A percentile compares a stretch with the other conserved stretches of the same genome.
phyloP scores from a whole-genome alignment of 2,888 invertebrate genomes.

The Machimus atricapillus region DNA sequence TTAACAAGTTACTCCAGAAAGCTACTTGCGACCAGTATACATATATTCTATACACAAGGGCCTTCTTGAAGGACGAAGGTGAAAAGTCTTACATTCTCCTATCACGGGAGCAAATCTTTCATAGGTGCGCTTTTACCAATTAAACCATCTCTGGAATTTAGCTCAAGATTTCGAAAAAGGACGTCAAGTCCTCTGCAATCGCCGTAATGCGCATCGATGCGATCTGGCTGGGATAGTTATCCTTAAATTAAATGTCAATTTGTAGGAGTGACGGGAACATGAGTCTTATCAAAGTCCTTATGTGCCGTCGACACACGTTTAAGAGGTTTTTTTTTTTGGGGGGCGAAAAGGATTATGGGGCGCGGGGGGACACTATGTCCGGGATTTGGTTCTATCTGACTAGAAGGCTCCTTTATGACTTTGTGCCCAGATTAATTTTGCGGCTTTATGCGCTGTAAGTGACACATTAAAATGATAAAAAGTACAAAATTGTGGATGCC shows the following conservation, averaged over 20 bases:
- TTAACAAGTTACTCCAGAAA: no score
- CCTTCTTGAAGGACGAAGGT: background rate
- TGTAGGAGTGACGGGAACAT: conserved; percentile 34
- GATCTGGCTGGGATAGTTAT: background rate
- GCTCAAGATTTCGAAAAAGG: background rate
- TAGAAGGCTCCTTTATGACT: conserved; percentile 29
- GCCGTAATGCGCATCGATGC: background rate
- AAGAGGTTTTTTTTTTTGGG: background rate
- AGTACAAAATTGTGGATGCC: conserved; percentile 32
- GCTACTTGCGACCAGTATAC: no score
- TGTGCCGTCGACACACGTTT: background rate
- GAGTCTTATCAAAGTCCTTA: conserved; percentile 15
- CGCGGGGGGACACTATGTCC: background rate
- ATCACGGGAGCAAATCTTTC: background rate
- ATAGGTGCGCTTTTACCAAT: background rate
- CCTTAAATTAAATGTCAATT: conserved; percentile 44
- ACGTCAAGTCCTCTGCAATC: background rate
- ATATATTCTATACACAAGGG: no score
- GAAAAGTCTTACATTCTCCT: background rate
- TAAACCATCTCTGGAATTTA: background rate
- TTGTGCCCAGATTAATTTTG: conserved; percentile 41
- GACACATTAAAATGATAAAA: conserved; percentile 44
- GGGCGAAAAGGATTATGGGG: conserved; percentile 27
- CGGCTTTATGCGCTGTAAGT: conserved; percentile 39
- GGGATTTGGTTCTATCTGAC: conserved; percentile 34